Percentiles rank a stretch among this genome's conserved stretches.
These are phyloP conservation scores for Chitala chitala DNA, from an alignment of 2,113 vertebrate species.

Conservation along the genomic window DNA sequence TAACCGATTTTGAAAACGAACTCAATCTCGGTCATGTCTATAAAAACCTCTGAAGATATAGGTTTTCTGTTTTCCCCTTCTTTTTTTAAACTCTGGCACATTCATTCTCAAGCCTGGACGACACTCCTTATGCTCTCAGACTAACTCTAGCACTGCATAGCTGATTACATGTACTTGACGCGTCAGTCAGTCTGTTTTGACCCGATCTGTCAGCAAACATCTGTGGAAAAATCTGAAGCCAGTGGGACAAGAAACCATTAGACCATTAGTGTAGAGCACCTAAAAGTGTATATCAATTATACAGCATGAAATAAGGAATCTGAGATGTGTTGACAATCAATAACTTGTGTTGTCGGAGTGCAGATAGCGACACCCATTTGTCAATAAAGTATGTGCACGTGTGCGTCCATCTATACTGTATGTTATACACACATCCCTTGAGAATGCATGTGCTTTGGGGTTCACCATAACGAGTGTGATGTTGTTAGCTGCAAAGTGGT, in stretches of 20 bases:
- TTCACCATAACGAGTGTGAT: slow-evolving; percentile 42
- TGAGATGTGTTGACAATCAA: slow-evolving; percentile 25
- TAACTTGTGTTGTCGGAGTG: slow-evolving; percentile 33
- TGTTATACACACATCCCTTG: neutral
- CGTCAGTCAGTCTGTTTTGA: neutral
- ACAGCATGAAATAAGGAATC: slow-evolving; percentile 18
- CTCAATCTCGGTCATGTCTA: neutral
- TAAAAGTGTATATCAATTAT: slow-evolving; percentile 31
- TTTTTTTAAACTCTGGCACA: slow-evolving; percentile 6
- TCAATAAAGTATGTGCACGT: slow-evolving; percentile 42
- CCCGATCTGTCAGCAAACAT: neutral
- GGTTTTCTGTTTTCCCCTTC: neutral
- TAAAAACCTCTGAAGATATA: neutral
- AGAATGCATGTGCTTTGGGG: slow-evolving; percentile 28
- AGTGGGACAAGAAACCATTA: slow-evolving; percentile 22
- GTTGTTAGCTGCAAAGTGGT: slow-evolving; percentile 27
- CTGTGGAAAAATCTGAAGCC: slow-evolving; percentile 7
- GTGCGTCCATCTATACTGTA: slow-evolving; percentile 30
- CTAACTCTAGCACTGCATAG: neutral
- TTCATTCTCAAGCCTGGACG: neutral
- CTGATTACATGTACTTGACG: neutral
- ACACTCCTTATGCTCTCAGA: neutral
- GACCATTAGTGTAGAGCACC: slow-evolving; percentile 9
- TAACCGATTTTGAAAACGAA: slow-evolving; percentile 1
- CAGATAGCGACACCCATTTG: slow-evolving; percentile 27